Evolutionary conservation across 2,888 invertebrate species (phyloP), one percentile per base, ranked within the genome.

Genomic region (Helicoverpa assulta): DNA sequence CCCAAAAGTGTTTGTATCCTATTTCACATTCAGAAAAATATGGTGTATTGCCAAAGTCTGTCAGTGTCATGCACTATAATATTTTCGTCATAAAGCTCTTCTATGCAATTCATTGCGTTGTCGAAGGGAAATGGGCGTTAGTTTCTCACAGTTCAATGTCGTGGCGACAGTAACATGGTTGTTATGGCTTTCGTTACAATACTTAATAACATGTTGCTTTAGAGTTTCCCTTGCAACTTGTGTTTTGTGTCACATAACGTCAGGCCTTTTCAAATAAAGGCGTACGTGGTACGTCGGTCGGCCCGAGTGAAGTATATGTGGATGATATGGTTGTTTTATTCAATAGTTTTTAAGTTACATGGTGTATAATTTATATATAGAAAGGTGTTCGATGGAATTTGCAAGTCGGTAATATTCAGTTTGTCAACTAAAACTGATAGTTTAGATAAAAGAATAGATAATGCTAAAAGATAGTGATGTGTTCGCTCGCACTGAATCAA

Each of bases 71-170:
- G 10, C 29, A 40, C 10, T 47, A 47, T 47, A n/a, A 47, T 47
- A 43, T 68, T 67, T 75, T 14, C 21, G 21, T n/a, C 21, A 61
- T 33, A 56, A 59, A 59, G 12, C 50, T 43, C 19, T 59, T 37
- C 8, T 33, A 60, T 60, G 4, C 21, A 60, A 50, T 67, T 60
- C 60, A 68, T 53, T 67, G 21, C 40, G 5, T 4, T 21, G 19
- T 76, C 5, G 26, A 84, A 82, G 77, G 84, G 85, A 89, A 83
- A 87, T 87, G 80, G 84, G 83, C 80, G 86, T 79, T 70, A 40
- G 68, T 85, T 83, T 89, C 87, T 82, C 88, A 89, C 85, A 82
- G 76, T 73, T 79, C 79, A 74, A 78, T 79, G 79, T 73, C 79
- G 21, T 43, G 43, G 47, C 50, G 29, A 63, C 62, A 67, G 33